These are phyloP conservation scores for Lycorma delicatula DNA, from an alignment of 1,140 invertebrate species.

Conservation along the genomic window DNA sequence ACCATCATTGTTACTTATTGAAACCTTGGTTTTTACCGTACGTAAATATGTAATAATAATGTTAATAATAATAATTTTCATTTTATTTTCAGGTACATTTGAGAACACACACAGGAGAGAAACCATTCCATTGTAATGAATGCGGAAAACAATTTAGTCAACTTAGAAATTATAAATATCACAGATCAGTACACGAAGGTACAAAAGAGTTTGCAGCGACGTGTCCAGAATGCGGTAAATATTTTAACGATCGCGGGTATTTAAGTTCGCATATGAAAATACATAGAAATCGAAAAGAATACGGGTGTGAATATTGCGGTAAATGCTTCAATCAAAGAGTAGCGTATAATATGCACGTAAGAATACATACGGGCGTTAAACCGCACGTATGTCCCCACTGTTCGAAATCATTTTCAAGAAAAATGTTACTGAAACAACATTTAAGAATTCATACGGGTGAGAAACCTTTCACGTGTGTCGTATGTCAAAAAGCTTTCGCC, in stretches of 20 bases:
- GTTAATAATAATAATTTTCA: too few relatives aligned
- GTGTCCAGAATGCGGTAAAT: conserved; percentile 49
- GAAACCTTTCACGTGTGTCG: conserved; percentile 59
- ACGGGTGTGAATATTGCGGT: conserved; percentile 46
- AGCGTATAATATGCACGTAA: conserved; percentile 65
- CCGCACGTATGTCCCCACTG: conserved; percentile 79
- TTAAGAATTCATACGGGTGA: conserved; percentile 68
- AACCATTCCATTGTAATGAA: conserved; percentile 48
- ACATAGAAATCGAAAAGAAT: conserved; percentile 36
- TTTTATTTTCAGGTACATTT: conserved; percentile 43
- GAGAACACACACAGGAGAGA: conserved; percentile 56
- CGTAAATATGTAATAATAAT: too few relatives aligned
- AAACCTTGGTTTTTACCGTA: too few relatives aligned
- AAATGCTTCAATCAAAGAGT: conserved; percentile 67
- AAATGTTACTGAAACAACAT: conserved; percentile 71
- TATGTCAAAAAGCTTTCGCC: conserved; percentile 65
- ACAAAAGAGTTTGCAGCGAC: conserved; percentile 38
- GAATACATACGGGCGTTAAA: conserved; percentile 71
- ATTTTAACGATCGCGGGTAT: conserved; percentile 44
- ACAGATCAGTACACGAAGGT: conserved; percentile 30
- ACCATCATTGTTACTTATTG: too few relatives aligned
- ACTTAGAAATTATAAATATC: conserved; percentile 31
- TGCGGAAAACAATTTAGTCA: conserved; percentile 47
- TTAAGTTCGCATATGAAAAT: conserved; percentile 36
- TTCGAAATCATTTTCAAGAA: conserved; percentile 76